Conservation (phyloP, 2,113 vertebrate genomes). For the Salvelinus namaycush region DNA sequence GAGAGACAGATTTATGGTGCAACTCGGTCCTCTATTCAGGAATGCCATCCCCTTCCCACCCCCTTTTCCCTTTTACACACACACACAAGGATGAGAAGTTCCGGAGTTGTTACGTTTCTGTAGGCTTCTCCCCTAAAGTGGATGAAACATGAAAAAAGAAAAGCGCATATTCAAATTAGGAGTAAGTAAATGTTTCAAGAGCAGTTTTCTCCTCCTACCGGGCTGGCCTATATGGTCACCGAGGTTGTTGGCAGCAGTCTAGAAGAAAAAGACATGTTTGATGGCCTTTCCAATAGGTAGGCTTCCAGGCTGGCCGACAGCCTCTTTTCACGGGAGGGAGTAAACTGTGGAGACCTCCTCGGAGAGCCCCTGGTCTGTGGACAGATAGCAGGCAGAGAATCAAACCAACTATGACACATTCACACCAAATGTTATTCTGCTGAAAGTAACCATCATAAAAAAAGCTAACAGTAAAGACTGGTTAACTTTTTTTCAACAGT, state of each 20-base stretch:
- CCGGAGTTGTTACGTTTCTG: constrained; percentile 33
- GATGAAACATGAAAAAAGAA: too few relatives aligned
- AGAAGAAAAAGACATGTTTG: constrained; percentile 60
- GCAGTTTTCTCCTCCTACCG: constrained; percentile 7
- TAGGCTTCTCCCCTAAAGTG: background rate
- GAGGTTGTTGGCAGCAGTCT: constrained; percentile 44
- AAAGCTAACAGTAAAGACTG: constrained; percentile 45
- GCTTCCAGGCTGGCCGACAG: constrained; percentile 49
- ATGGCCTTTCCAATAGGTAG: constrained; percentile 53
- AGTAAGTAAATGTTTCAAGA: constrained; percentile 25
- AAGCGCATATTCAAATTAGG: background rate
- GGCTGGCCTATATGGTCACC: constrained; percentile 18
- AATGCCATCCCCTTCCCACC: constrained; percentile 42
- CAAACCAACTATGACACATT: constrained; percentile 65
- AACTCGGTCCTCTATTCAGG: constrained; percentile 68
- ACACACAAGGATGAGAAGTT: constrained; percentile 31
- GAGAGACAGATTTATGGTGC: constrained; percentile 77
- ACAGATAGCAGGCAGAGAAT: constrained; percentile 41
- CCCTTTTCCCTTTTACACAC: constrained; percentile 15
- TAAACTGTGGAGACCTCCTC: constrained; percentile 46
- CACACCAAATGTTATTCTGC: constrained; percentile 66
- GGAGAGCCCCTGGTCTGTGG: constrained; percentile 44
- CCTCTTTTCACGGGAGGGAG: constrained; percentile 24
- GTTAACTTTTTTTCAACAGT: constrained; percentile 57
- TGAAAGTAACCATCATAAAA: constrained; percentile 53